Percentiles rank a stretch among this genome's conserved stretches.
Conservation (phyloP, 2,888 invertebrate genomes). For the Carabus problematicus region DNA sequence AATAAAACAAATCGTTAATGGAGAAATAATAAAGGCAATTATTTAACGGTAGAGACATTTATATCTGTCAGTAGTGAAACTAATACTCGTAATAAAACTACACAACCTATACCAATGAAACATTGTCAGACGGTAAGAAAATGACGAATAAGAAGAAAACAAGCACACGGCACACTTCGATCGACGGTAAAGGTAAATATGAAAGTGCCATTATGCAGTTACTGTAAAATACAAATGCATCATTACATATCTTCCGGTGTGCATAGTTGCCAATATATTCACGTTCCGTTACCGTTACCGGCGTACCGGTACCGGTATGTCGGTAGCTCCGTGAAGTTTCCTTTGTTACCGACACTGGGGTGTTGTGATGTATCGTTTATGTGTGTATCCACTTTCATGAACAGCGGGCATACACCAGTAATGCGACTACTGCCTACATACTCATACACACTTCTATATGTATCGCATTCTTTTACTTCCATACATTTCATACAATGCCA, state of each 20-base stretch:
- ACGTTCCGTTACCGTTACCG: slow-evolving; percentile 29
- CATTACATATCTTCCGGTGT: slow-evolving; percentile 32
- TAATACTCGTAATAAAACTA: too few relatives aligned
- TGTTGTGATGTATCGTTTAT: slow-evolving; percentile 27
- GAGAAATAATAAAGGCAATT: too few relatives aligned
- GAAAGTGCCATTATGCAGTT: slow-evolving; percentile 28
- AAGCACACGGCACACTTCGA: slow-evolving; percentile 12
- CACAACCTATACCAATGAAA: too few relatives aligned
- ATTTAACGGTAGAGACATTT: too few relatives aligned
- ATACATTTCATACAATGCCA: slow-evolving; percentile 19
- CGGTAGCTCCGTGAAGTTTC: slow-evolving; percentile 16
- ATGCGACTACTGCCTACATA: slow-evolving; percentile 21
- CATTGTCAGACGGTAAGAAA: slow-evolving; percentile 1
- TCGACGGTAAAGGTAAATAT: slow-evolving; percentile 23
- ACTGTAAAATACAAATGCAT: slow-evolving; percentile 18
- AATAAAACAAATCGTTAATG: too few relatives aligned
- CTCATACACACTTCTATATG: background rate
- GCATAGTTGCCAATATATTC: slow-evolving; percentile 31
- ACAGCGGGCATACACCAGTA: slow-evolving; percentile 31
- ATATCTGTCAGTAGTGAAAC: too few relatives aligned
- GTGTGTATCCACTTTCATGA: slow-evolving; percentile 24
- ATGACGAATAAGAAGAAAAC: too few relatives aligned
- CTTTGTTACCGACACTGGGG: slow-evolving; percentile 27
- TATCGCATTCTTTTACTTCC: slow-evolving; percentile 23
- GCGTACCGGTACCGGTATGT: slow-evolving; percentile 11